phyloP scores from a whole-genome alignment of 2,888 invertebrate genomes.

The Aphodius granarius region DNA sequence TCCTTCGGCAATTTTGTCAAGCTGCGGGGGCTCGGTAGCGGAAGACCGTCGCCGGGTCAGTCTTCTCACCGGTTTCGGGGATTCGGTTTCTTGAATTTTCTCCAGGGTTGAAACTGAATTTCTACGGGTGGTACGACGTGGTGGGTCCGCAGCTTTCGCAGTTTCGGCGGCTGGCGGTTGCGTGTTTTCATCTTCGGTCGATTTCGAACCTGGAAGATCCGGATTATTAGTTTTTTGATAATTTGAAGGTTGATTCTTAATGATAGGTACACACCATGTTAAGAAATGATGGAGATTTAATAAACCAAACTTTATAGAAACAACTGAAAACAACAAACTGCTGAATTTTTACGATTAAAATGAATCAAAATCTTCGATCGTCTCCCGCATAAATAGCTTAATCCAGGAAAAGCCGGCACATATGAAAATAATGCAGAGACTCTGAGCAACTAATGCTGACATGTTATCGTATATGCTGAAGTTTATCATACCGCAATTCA shows the following conservation, averaged over 20 bases:
- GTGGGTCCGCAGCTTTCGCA: slow-evolving; percentile 22
- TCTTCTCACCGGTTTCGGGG: slow-evolving; percentile 17
- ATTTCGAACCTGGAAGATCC: slow-evolving; percentile 27
- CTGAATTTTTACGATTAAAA: background rate
- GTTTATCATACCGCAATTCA: background rate
- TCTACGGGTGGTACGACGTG: slow-evolving; percentile 29
- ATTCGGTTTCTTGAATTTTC: slow-evolving; percentile 22
- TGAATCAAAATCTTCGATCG: background rate
- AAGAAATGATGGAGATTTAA: background rate
- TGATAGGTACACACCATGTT: background rate
- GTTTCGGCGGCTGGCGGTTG: background rate
- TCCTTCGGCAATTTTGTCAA: slow-evolving; percentile 7
- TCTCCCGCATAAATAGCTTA: background rate
- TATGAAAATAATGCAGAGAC: background rate
- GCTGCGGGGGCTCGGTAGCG: slow-evolving; percentile 12
- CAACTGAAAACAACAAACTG: no score
- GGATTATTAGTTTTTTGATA: background rate
- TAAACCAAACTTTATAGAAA: background rate
- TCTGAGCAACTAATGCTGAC: background rate
- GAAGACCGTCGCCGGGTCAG: slow-evolving; percentile 13
- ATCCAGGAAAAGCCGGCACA: background rate
- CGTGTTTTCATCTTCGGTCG: slow-evolving; percentile 21
- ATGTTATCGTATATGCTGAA: background rate
- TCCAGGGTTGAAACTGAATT: slow-evolving; percentile 34
- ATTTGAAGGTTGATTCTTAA: background rate